Conservation (phyloP, 2,113 vertebrate species). For the Accipiter cooperii region DNA sequence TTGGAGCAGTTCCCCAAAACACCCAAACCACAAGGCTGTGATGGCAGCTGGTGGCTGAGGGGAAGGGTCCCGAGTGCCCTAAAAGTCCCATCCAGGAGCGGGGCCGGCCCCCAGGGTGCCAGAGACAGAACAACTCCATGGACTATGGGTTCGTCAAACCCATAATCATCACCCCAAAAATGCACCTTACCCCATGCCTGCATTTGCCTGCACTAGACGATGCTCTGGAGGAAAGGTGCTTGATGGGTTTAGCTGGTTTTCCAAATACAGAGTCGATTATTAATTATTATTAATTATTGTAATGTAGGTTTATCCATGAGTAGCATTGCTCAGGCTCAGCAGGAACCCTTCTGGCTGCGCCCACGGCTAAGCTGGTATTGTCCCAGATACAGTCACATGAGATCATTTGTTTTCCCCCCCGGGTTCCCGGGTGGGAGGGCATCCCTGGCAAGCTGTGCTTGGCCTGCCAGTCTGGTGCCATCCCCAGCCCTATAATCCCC, state of each 20-base stretch:
- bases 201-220: fast-evolving
- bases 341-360: constrained; percentile 7
- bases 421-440: neutral
- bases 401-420: neutral
- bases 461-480: neutral
- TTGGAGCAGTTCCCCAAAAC: neutral
- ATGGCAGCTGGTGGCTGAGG: neutral
- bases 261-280: neutral
- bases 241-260: neutral
- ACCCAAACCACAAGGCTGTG: neutral
- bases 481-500: neutral
- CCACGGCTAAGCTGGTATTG: constrained; percentile 37
- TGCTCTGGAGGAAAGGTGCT: neutral
- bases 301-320: neutral
- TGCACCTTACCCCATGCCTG: fast-evolving
- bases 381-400: constrained; percentile 48
- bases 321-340: neutral
- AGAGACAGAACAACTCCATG: neutral
- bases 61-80: neutral
- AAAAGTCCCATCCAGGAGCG: neutral
- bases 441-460: neutral
- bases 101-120: fast-evolving
- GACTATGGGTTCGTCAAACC: neutral
- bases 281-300: constrained; percentile 17
- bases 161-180: neutral